phyloP scores from a whole-genome alignment of 2,113 vertebrate genomes.

The Seriola aureovittata region DNA sequence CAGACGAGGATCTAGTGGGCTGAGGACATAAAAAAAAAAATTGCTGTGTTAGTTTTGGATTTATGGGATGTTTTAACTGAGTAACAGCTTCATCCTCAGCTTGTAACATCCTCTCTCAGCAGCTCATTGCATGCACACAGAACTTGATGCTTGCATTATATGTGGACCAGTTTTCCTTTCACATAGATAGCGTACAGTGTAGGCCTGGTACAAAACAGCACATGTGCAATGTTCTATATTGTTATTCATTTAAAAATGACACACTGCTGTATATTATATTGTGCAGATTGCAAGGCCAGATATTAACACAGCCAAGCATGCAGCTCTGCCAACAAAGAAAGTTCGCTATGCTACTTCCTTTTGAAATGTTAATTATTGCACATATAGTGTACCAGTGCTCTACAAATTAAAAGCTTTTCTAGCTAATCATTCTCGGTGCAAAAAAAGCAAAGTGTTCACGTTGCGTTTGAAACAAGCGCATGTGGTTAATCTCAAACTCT shows the following conservation, averaged over 20 bases:
- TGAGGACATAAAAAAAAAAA: slow-evolving; percentile 70
- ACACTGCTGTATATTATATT: neutral
- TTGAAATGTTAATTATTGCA: neutral
- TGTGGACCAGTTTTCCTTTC: neutral
- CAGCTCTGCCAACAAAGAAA: neutral
- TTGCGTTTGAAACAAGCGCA: slow-evolving; percentile 37
- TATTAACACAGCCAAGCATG: slow-evolving; percentile 26
- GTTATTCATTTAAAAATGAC: neutral
- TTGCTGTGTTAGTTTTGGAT: neutral
- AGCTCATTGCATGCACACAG: slow-evolving; percentile 11
- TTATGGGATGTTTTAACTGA: neutral
- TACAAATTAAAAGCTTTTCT: neutral
- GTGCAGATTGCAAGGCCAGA: neutral
- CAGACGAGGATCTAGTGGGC: slow-evolving; percentile 93
- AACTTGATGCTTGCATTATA: neutral
- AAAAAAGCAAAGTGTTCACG: neutral
- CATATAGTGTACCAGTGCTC: neutral
- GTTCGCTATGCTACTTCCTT: neutral
- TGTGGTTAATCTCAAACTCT: slow-evolving; percentile 40
- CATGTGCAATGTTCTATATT: neutral
- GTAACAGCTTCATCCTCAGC: neutral
- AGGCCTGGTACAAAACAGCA: slow-evolving; percentile 1
- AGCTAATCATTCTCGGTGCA: neutral
- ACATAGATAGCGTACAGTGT: neutral
- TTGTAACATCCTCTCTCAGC: neutral